Conservation (phyloP, 2,888 invertebrate species). For the Drosophila neotestacea region DNA sequence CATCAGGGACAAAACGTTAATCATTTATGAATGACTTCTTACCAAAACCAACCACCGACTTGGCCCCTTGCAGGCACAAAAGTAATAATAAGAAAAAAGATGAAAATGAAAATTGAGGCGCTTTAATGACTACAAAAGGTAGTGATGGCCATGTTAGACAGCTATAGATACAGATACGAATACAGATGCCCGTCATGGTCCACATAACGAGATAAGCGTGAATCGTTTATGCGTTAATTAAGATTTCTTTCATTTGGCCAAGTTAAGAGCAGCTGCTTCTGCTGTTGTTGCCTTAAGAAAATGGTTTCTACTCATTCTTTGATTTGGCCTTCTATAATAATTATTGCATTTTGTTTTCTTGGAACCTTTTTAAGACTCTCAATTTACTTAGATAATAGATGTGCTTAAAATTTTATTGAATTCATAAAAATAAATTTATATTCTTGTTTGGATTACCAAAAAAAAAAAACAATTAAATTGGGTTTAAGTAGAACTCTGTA, state of each 20-base stretch:
- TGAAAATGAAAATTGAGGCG: slow-evolving; percentile 56
- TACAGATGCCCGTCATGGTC: slow-evolving; percentile 35
- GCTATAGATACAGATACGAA: slow-evolving; percentile 14
- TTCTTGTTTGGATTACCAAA: neutral
- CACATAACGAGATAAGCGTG: slow-evolving; percentile 65
- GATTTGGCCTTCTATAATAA: slow-evolving; percentile 10
- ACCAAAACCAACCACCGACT: slow-evolving; percentile 33
- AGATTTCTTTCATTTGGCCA: slow-evolving; percentile 63
- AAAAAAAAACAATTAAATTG: neutral
- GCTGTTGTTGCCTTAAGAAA: slow-evolving; percentile 9
- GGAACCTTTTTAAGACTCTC: slow-evolving; percentile 6
- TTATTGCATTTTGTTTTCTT: slow-evolving; percentile 9
- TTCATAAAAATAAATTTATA: neutral
- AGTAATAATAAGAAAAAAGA: slow-evolving; percentile 12
- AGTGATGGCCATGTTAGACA: slow-evolving; percentile 47
- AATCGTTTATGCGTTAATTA: slow-evolving; percentile 72
- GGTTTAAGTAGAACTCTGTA: neutral
- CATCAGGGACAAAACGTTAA: slow-evolving; percentile 56
- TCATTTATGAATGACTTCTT: slow-evolving; percentile 73
- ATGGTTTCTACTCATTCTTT: neutral
- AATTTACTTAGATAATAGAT: neutral
- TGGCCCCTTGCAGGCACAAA: slow-evolving; percentile 34
- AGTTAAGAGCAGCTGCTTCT: slow-evolving; percentile 19
- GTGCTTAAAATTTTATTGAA: neutral
- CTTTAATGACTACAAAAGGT: slow-evolving; percentile 68